Base-by-base conservation (phyloP, 2,888 invertebrate species). In the Aproaerema taeniolella region DNA sequence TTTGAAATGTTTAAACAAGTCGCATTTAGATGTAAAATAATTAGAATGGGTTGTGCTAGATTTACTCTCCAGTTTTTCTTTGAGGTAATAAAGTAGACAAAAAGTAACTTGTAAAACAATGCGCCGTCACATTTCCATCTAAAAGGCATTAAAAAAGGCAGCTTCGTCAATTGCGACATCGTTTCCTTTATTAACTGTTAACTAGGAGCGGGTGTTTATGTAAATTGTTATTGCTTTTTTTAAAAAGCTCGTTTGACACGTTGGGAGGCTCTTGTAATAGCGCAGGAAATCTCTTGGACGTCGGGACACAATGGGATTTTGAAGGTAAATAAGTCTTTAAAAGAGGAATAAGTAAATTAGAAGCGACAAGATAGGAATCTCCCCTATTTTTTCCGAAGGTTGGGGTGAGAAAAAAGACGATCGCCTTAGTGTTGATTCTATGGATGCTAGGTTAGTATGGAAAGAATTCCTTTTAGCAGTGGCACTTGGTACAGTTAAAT, bases 301-400 rank as follows among this genome's bases (percentile, higher is more conserved):
- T 72, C 65, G 73, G 71, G 75, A 67, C 77, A 86, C 86, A 86
- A 87, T 85, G 77, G 83, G 86, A 86, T 86, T 87, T 86, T 80
- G 82, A 85, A 87, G 83, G 91, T 91, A 91, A 91, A 91, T 91
- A 91, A 90, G 90, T 90, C 89, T 89, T 88, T 89, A 89, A 89
- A 89, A 89, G 88, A 89, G 88, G 89, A 90, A 91, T 91, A 91
- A 92, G 91, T 91, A 91, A 92, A 92, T 92, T 91, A 91, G 91
- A 91, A 90, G 88, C 89, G 88, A 83, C 89, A 90, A 89, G 91
- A 92, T 92, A 91, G 90, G 89, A 88, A 91, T 91, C 91, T 91
- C 89, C 90, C 90, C 90, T 86, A 88, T 86, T 86, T 88, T 74
- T 83, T 78, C 65, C 61, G 61, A 72, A 73, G 74, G 67, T 60